Conservation (phyloP, 2,888 invertebrate genomes). For the Clistopyga incitator region DNA sequence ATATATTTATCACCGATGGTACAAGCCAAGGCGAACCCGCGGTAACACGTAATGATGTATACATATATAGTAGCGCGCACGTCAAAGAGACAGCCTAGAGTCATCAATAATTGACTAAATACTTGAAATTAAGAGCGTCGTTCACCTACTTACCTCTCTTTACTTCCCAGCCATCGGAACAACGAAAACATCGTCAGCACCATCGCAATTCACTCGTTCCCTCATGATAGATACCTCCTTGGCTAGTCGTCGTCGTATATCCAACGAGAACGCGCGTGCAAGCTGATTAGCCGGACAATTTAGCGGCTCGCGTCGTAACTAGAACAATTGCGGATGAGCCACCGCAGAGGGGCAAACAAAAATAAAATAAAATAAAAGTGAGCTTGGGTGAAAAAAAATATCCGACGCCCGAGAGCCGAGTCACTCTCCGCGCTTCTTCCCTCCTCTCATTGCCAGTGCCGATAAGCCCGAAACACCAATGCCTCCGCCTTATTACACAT, state of each 20-base stretch:
- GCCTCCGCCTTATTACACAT: slow-evolving; percentile 60
- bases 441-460: slow-evolving; percentile 53
- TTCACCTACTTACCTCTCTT: slow-evolving; percentile 32
- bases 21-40: slow-evolving; percentile 63
- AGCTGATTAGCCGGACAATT: slow-evolving; percentile 57
- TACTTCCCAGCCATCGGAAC: neutral
- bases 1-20: slow-evolving; percentile 64
- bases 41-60: slow-evolving; percentile 47
- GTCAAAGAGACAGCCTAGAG: slow-evolving; percentile 23
- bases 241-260: slow-evolving; percentile 26
- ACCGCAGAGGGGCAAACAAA: slow-evolving; percentile 9
- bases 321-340: slow-evolving; percentile 50
- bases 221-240: slow-evolving; percentile 22
- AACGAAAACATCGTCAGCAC: slow-evolving; percentile 10
- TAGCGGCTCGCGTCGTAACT: slow-evolving; percentile 35
- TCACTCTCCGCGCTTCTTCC: slow-evolving; percentile 7
- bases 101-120: slow-evolving; percentile 66
- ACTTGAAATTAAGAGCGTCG: slow-evolving; percentile 45
- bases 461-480: slow-evolving; percentile 55
- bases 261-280: slow-evolving; percentile 50
- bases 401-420: slow-evolving; percentile 4
- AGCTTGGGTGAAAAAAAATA: slow-evolving; percentile 19
- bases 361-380: slow-evolving; percentile 20
- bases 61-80: neutral
- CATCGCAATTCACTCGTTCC: neutral